Conservation (phyloP, 2,797 vertebrate species). For the Bucorvus abyssinicus region DNA sequence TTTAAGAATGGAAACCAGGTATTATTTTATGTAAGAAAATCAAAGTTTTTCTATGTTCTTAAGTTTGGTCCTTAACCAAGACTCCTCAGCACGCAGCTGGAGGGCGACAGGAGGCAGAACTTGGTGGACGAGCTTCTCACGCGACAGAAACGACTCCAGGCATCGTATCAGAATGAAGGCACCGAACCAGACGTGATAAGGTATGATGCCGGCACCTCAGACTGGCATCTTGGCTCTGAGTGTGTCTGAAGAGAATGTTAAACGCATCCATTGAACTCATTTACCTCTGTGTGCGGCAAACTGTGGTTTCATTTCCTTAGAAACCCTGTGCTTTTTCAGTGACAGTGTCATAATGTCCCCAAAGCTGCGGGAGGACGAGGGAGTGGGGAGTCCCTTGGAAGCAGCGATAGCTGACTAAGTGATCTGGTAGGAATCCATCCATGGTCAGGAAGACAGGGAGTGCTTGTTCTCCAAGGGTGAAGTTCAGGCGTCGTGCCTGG, state of each 20-base stretch:
- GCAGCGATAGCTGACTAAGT: too few species aligned
- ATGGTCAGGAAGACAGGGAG: too few species aligned
- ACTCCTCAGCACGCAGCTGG: constrained; percentile 87
- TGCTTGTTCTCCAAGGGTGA: too few species aligned
- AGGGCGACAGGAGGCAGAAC: constrained; percentile 93
- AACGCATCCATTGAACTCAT: neutral
- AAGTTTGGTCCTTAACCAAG: constrained; percentile 72
- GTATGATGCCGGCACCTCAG: constrained; percentile 69
- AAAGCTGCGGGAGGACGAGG: neutral
- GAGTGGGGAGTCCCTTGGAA: neutral
- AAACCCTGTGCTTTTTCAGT: rapidly evolving
- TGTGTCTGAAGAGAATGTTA: neutral
- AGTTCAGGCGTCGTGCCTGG: neutral
- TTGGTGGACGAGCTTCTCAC: constrained; percentile 92
- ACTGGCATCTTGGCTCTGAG: too few species aligned
- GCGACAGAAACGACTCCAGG: constrained; percentile 87
- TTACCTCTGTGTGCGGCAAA: neutral
- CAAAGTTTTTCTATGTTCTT: neutral
- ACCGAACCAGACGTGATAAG: constrained; percentile 84
- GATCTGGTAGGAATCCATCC: neutral
- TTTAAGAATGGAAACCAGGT: neutral
- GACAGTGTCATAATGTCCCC: too few species aligned
- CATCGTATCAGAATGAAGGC: constrained; percentile 85
- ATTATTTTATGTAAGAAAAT: neutral
- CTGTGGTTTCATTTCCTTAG: rapidly evolving